Evolutionary conservation across 2,113 vertebrate species (phyloP).

Genomic region (Hydrochoerus hydrochaeris): DNA sequence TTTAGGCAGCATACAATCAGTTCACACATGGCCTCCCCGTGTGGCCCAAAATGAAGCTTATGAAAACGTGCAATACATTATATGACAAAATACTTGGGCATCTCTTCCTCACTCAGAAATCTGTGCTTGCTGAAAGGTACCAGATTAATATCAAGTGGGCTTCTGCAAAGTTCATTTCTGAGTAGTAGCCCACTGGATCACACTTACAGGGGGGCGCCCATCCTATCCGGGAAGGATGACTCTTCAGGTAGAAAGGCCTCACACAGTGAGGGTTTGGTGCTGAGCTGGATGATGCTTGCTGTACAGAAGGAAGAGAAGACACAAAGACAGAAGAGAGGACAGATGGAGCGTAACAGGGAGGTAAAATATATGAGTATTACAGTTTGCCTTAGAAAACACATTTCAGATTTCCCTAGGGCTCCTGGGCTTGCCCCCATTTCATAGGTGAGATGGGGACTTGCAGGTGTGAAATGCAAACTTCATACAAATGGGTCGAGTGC

Average conservation of each 20-base stretch:
- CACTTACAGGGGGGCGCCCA: rapidly evolving
- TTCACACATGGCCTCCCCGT: background rate
- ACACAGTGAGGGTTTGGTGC: background rate
- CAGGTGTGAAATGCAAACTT: no score
- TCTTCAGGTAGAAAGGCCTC: rapidly evolving
- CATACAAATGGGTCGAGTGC: rapidly evolving
- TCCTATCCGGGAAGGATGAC: rapidly evolving
- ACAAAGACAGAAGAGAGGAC: background rate
- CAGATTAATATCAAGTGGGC: background rate
- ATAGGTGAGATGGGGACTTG: background rate
- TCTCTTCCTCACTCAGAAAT: background rate
- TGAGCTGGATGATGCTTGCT: rapidly evolving
- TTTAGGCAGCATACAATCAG: background rate
- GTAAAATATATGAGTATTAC: rapidly evolving
- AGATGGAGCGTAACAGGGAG: rapidly evolving
- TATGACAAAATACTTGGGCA: background rate
- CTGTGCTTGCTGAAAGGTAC: background rate
- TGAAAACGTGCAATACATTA: background rate
- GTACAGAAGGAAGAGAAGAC: rapidly evolving
- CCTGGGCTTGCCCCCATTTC: background rate
- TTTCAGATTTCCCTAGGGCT: background rate
- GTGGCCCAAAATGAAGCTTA: background rate
- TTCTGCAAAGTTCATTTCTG: background rate
- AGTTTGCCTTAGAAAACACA: background rate
- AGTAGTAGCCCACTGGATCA: background rate